Evolutionary conservation across 2,888 invertebrate species (phyloP).

Genomic region (Criorhina ranunculi): DNA sequence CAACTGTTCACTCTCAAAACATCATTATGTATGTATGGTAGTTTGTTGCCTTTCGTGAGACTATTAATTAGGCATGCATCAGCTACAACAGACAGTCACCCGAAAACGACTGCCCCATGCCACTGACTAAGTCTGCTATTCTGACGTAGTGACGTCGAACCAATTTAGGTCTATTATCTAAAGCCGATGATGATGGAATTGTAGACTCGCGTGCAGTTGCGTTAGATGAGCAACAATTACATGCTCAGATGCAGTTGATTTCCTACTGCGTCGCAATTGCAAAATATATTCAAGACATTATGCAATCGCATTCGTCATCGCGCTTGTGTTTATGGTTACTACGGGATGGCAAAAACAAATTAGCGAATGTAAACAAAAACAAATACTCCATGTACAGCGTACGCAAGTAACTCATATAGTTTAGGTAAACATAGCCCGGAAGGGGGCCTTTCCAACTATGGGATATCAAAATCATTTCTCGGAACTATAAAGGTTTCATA

Average conservation of each 20-base stretch:
- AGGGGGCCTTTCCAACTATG: slow-evolving; percentile 14
- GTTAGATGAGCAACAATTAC: slow-evolving; percentile 60
- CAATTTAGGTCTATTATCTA: slow-evolving; percentile 60
- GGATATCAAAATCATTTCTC: slow-evolving; percentile 20
- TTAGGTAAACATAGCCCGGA: slow-evolving; percentile 12
- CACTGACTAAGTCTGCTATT: not conserved
- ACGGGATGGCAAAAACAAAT: slow-evolving; percentile 33
- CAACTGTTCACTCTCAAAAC: slow-evolving; percentile 12
- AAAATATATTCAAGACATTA: slow-evolving; percentile 45
- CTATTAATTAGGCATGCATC: slow-evolving; percentile 37
- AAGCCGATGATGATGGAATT: slow-evolving; percentile 39
- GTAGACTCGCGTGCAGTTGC: not conserved
- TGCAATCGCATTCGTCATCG: slow-evolving; percentile 67
- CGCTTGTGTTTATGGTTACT: slow-evolving; percentile 23
- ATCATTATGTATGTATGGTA: not conserved
- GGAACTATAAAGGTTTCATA: slow-evolving; percentile 1
- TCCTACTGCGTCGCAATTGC: slow-evolving; percentile 49
- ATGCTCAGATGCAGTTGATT: slow-evolving; percentile 61
- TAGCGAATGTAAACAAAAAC: slow-evolving; percentile 55
- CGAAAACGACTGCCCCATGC: not conserved
- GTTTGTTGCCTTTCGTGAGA: slow-evolving; percentile 1
- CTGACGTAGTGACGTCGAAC: slow-evolving; percentile 43
- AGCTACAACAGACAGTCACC: slow-evolving; percentile 6
- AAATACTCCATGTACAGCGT: slow-evolving; percentile 25
- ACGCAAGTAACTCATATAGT: slow-evolving; percentile 5